phyloP scores from a whole-genome alignment of 2,888 invertebrate species.

The Melanchra persicariae region DNA sequence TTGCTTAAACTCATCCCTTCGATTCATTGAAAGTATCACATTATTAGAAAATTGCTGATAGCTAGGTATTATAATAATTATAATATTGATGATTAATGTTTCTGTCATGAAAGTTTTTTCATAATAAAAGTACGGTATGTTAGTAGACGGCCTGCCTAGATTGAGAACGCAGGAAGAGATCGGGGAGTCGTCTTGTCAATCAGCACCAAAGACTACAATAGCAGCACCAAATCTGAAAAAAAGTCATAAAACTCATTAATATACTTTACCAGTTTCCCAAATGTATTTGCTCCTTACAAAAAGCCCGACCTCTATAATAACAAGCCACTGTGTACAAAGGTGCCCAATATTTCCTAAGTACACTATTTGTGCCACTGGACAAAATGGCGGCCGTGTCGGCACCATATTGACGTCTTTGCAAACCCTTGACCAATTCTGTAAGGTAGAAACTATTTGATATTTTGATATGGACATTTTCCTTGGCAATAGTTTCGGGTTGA shows the following conservation, averaged over 20 bases:
- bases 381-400: constrained; percentile 30
- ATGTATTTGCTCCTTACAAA: constrained; percentile 4
- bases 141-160: too few species aligned
- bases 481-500: constrained; percentile 24
- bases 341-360: constrained; percentile 27
- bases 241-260: background rate
- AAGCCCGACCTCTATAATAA: background rate
- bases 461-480: constrained; percentile 33
- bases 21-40: too few species aligned
- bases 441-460: constrained; percentile 28
- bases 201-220: background rate
- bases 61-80: too few species aligned
- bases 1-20: too few species aligned
- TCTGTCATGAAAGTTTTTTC: too few species aligned
- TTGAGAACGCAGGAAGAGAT: too few species aligned
- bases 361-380: constrained; percentile 18
- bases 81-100: too few species aligned
- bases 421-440: constrained; percentile 48
- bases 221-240: background rate
- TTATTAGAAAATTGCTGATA: too few species aligned
- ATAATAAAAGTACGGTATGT: too few species aligned
- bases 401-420: constrained; percentile 31
- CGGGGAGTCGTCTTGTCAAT: background rate
- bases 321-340: constrained; percentile 18
- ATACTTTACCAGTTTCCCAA: background rate